phyloP scores from a whole-genome alignment of 2,113 vertebrate species.

The Nerophis lumbriciformis region DNA sequence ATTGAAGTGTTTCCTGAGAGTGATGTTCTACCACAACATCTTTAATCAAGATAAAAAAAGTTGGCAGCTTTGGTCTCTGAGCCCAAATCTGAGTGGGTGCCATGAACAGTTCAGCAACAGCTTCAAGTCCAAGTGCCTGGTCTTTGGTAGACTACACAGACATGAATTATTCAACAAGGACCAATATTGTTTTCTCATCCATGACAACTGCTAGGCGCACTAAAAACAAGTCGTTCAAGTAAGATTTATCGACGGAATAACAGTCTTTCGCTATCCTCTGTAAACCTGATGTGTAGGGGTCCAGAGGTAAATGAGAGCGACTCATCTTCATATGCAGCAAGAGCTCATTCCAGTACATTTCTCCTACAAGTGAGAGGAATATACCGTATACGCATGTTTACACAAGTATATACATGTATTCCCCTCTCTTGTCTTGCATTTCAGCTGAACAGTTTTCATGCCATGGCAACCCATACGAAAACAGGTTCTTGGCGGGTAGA shows the following conservation, averaged over 20 bases:
- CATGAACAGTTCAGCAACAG: slow-evolving; percentile 23
- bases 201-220: slow-evolving; percentile 1
- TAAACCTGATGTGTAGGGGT: slow-evolving; percentile 6
- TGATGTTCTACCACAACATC: slow-evolving; percentile 20
- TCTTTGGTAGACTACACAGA: slow-evolving; percentile 3
- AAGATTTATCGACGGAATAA: slow-evolving; percentile 15
- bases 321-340: slow-evolving; percentile 15
- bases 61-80: slow-evolving; percentile 10
- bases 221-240: slow-evolving; percentile 21
- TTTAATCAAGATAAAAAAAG: slow-evolving; percentile 14
- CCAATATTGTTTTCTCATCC: slow-evolving; percentile 4
- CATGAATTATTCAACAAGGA: slow-evolving; percentile 24
- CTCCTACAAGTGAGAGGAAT: not conserved
- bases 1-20: slow-evolving; percentile 18
- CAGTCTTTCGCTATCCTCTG: not conserved
- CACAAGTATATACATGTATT: not conserved
- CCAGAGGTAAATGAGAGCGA: slow-evolving; percentile 2
- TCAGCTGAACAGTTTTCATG: not conserved
- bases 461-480: slow-evolving; percentile 12
- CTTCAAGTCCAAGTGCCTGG: slow-evolving; percentile 18
- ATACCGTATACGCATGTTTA: too few species aligned
- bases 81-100: slow-evolving; percentile 10
- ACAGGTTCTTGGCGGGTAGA: slow-evolving; percentile 25
- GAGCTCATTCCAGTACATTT: not conserved
- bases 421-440: slow-evolving; percentile 5